These are phyloP conservation scores for Copidosoma aretas DNA, from an alignment of 2,888 invertebrate species.

Conservation along the genomic window DNA sequence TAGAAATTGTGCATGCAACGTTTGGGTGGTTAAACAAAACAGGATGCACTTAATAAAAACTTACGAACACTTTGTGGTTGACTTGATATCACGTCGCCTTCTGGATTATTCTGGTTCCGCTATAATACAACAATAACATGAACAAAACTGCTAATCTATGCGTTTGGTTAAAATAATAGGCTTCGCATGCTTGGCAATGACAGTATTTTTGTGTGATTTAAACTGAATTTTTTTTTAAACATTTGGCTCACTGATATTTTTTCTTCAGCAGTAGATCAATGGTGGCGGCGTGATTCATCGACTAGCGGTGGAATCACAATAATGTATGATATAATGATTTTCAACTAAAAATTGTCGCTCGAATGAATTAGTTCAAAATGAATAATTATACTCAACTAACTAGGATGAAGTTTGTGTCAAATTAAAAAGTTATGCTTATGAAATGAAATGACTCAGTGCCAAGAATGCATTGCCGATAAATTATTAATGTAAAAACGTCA, in stretches of 20 bases:
- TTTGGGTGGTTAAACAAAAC: conserved; percentile 28
- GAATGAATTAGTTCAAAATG: background rate
- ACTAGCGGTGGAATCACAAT: too few relatives aligned
- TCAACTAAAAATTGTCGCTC: too few relatives aligned
- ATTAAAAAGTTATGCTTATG: conserved; percentile 12
- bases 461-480: conserved; percentile 48
- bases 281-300: too few relatives aligned
- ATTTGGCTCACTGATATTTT: too few relatives aligned
- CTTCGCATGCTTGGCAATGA: conserved; percentile 54
- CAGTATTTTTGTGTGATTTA: conserved; percentile 32
- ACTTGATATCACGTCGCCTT: conserved; percentile 58
- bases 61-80: conserved; percentile 60
- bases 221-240: conserved; percentile 7
- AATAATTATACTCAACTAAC: background rate
- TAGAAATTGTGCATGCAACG: too few relatives aligned
- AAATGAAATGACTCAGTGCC: conserved; percentile 47
- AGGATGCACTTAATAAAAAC: conserved; percentile 49
- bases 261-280: too few relatives aligned
- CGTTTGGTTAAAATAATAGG: conserved; percentile 42
- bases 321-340: too few relatives aligned
- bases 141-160: conserved; percentile 61
- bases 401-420: background rate
- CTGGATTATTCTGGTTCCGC: conserved; percentile 58
- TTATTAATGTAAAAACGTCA: conserved; percentile 16
- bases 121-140: conserved; percentile 62